These are phyloP conservation scores for Strongylocentrotus purpuratus DNA, from an alignment of 35 echinoderm and acorn worm species.

Conservation along the genomic window DNA sequence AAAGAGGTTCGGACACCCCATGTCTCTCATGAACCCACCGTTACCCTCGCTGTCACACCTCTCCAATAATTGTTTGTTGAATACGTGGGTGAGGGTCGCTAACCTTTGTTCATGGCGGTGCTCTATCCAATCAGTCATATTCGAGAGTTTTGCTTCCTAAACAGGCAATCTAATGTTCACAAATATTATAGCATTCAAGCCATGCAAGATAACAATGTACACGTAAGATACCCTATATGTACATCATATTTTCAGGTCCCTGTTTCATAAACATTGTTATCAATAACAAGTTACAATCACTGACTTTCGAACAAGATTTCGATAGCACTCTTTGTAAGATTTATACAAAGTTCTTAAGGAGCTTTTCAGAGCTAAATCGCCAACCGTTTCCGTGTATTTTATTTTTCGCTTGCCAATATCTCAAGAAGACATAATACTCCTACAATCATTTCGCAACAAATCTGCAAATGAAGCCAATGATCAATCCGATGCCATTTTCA, in stretches of 20 bases:
- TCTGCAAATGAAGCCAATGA: neutral
- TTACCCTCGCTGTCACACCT: neutral
- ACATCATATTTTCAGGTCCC: too few species aligned
- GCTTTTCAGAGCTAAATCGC: too few species aligned
- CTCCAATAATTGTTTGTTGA: slow-evolving; percentile 11
- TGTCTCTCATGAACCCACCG: too few species aligned
- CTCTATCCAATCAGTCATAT: neutral
- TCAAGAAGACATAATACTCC: neutral
- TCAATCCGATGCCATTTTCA: neutral
- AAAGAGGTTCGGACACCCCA: too few species aligned
- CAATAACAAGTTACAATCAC: too few species aligned
- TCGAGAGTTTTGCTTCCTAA: neutral
- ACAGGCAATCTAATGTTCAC: too few species aligned
- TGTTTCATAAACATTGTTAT: too few species aligned
- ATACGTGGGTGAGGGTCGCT: neutral
- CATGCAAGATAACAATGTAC: neutral
- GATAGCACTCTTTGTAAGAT: too few species aligned
- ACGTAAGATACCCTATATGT: too few species aligned
- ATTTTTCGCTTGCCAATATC: neutral
- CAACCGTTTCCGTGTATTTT: too few species aligned
- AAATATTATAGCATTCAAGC: neutral
- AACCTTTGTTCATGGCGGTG: neutral
- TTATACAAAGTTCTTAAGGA: too few species aligned
- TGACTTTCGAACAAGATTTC: too few species aligned
- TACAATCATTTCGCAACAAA: neutral